Conservation (phyloP, 2,797 vertebrate genomes). For the Halcyon chelicuti region DNA sequence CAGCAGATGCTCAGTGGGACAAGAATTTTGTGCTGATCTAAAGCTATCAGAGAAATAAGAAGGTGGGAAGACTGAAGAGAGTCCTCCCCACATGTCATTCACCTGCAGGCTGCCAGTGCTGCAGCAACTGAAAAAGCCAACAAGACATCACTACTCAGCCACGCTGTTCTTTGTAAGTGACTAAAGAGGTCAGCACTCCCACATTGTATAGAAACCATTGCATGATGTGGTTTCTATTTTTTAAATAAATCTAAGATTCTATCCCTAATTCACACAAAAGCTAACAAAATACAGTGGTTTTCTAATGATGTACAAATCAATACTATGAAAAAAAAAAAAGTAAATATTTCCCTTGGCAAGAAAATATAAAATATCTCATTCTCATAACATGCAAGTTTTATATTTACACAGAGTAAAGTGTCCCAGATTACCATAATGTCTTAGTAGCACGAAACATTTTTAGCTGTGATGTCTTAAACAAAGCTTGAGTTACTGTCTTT, state of each 20-base stretch:
- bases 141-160: background rate
- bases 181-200: background rate
- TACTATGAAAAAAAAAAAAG: background rate
- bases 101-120: background rate
- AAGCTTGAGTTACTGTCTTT: slow-evolving; percentile 11
- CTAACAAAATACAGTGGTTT: background rate
- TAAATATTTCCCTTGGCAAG: slow-evolving; percentile 41
- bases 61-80: background rate
- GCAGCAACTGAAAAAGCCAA: background rate
- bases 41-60: slow-evolving; percentile 32
- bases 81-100: background rate
- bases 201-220: background rate
- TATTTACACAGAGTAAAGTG: background rate
- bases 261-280: slow-evolving; percentile 18
- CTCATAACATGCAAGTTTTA: background rate
- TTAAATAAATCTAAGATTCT: slow-evolving; percentile 24
- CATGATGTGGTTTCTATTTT: background rate
- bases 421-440: slow-evolving; percentile 23
- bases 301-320: background rate
- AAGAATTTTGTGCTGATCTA: slow-evolving; percentile 52
- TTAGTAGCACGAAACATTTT: slow-evolving; percentile 28
- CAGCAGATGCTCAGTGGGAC: slow-evolving; percentile 55
- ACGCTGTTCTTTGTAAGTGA: background rate
- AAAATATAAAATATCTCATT: slow-evolving; percentile 24
- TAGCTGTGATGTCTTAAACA: slow-evolving; percentile 15